Evolutionary conservation across 2,888 invertebrate species (phyloP).

Genomic region (Entomobrya multifasciata): DNA sequence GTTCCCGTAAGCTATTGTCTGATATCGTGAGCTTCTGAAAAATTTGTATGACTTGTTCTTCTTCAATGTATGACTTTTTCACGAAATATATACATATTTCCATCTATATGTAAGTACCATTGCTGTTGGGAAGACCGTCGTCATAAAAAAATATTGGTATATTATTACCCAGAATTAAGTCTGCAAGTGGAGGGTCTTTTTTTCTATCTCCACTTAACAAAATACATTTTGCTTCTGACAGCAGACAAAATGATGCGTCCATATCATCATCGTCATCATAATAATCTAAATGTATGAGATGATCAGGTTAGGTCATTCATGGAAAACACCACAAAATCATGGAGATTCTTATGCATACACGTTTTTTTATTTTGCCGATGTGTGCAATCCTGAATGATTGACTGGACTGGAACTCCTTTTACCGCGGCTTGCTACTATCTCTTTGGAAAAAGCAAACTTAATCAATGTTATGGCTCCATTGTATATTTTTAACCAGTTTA

Average conservation of each 20-base stretch:
- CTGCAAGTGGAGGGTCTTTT: slow-evolving; percentile 62
- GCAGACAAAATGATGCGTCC: slow-evolving; percentile 54
- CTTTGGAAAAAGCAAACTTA: slow-evolving; percentile 55
- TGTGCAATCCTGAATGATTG: slow-evolving; percentile 48
- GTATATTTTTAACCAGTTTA: slow-evolving; percentile 6
- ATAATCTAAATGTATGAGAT: slow-evolving; percentile 58
- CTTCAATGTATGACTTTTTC: slow-evolving; percentile 21
- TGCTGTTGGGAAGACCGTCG: slow-evolving; percentile 29
- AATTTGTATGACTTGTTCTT: slow-evolving; percentile 15
- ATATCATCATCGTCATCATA: slow-evolving; percentile 40
- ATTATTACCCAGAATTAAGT: slow-evolving; percentile 66
- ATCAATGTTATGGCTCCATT: slow-evolving; percentile 61
- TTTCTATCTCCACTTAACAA: slow-evolving; percentile 29
- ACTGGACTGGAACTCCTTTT: slow-evolving; percentile 53
- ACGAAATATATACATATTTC: background rate
- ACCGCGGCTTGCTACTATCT: background rate
- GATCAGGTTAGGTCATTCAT: slow-evolving; percentile 10
- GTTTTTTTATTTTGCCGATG: slow-evolving; percentile 52
- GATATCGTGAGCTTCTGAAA: slow-evolving; percentile 37
- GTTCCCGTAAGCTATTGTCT: slow-evolving; percentile 49
- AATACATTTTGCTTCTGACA: slow-evolving; percentile 25
- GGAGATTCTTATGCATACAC: background rate
- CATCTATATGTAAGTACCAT: too few relatives aligned
- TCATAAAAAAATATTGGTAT: slow-evolving; percentile 66
- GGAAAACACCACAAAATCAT: slow-evolving; percentile 8